Evolutionary conservation across 2,888 invertebrate species (phyloP).

Genomic region (Gasteruption jaculator): DNA sequence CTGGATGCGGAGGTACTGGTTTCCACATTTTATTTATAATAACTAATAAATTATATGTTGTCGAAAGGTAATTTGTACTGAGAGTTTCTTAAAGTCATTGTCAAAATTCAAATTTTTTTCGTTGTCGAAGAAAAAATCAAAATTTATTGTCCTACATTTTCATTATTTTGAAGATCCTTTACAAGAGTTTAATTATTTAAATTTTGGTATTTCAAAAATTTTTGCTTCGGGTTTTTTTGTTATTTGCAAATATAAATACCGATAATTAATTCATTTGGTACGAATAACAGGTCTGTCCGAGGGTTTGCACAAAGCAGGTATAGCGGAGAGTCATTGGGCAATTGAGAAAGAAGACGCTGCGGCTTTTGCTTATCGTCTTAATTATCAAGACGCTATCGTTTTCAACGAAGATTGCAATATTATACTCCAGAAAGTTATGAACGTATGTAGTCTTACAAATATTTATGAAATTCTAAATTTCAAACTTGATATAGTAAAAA

Average conservation of each 20-base stretch:
- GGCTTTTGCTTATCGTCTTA: slow-evolving; percentile 73
- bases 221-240: not conserved
- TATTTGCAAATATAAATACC: too few relatives aligned
- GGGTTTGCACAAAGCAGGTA: slow-evolving; percentile 66
- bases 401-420: slow-evolving; percentile 80
- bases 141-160: too few relatives aligned
- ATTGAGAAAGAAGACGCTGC: slow-evolving; percentile 75
- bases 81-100: too few relatives aligned
- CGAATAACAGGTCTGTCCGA: slow-evolving; percentile 62
- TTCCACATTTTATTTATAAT: slow-evolving; percentile 5
- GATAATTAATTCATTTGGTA: too few relatives aligned
- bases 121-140: too few relatives aligned
- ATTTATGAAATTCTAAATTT: not conserved
- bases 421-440: slow-evolving; percentile 64
- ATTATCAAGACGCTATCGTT: slow-evolving; percentile 69
- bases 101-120: too few relatives aligned
- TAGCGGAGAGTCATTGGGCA: slow-evolving; percentile 73
- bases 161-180: not conserved
- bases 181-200: slow-evolving; percentile 1
- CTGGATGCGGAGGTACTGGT: slow-evolving; percentile 71
- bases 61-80: too few relatives aligned
- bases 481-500: not conserved
- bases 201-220: slow-evolving; percentile 5
- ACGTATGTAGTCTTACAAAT: slow-evolving; percentile 47
- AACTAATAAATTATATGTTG: slow-evolving; percentile 7